phyloP scores from a whole-genome alignment of 1,140 invertebrate species.

The Papilio glaucus region DNA sequence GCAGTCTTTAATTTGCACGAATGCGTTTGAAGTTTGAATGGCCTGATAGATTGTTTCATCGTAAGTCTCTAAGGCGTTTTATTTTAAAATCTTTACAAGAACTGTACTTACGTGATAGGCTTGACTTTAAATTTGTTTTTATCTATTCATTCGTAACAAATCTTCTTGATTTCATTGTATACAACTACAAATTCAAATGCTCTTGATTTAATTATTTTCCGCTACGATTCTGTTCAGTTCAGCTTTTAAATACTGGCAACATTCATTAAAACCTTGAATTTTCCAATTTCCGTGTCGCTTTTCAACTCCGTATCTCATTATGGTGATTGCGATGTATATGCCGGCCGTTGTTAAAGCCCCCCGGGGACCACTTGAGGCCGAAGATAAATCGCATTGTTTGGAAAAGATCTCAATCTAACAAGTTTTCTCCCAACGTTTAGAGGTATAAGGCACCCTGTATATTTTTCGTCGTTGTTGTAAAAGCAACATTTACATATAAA shows the following conservation, averaged over 20 bases:
- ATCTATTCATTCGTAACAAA: no score
- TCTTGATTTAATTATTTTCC: no score
- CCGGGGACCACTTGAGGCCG: conserved; percentile 12
- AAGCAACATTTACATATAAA: conserved; percentile 9
- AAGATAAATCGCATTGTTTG: conserved; percentile 1
- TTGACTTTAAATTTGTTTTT: no score
- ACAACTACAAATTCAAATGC: no score
- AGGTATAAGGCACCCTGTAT: not conserved
- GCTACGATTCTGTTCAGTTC: no score
- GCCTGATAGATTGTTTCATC: no score
- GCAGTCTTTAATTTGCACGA: no score
- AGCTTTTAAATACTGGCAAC: not conserved
- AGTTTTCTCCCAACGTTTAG: not conserved
- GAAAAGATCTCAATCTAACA: conserved; percentile 11
- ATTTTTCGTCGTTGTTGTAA: not conserved
- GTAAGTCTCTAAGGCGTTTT: no score
- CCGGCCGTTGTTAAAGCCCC: conserved; percentile 3
- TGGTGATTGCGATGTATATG: conserved; percentile 13
- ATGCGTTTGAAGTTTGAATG: no score
- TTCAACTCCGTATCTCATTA: conserved; percentile 1
- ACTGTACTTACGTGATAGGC: no score
- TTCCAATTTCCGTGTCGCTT: not conserved
- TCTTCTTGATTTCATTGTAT: no score
- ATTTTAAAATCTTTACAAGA: no score
- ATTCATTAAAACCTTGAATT: conserved; percentile 8